phyloP scores from a whole-genome alignment of 2,888 invertebrate species.

The Scaptomyza parva region DNA sequence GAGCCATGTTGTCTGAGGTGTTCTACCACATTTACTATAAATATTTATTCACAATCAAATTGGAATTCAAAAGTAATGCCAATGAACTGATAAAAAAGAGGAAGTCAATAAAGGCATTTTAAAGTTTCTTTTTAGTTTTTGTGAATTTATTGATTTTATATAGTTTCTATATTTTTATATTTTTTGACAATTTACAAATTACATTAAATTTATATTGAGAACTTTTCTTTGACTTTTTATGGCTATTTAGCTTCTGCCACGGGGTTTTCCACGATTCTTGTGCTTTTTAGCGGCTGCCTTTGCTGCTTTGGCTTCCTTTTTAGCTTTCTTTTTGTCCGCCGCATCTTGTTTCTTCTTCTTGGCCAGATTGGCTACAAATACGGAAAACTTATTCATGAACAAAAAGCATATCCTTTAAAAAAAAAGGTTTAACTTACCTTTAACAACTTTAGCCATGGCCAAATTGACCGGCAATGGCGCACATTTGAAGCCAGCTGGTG shows the following conservation, averaged over 20 bases:
- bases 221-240: background rate
- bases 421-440: slow-evolving; percentile 40
- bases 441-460: slow-evolving; percentile 46
- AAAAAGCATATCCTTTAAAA: background rate
- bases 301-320: slow-evolving; percentile 9
- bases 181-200: background rate
- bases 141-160: too few relatives aligned
- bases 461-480: slow-evolving; percentile 70
- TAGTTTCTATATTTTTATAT: too few relatives aligned
- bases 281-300: slow-evolving; percentile 10
- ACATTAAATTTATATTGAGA: background rate
- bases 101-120: too few relatives aligned
- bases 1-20: background rate
- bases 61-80: background rate
- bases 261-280: slow-evolving; percentile 31
- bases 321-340: slow-evolving; percentile 16
- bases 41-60: too few relatives aligned
- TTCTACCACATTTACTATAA: background rate
- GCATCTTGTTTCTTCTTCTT: slow-evolving; percentile 16
- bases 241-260: slow-evolving; percentile 5
- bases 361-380: slow-evolving; percentile 36
- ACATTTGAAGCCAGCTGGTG: slow-evolving; percentile 77
- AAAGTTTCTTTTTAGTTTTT: too few relatives aligned
- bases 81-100: too few relatives aligned
- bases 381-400: background rate